phyloP scores from a whole-genome alignment of 2,113 vertebrate species.

The Pelodiscus sinensis region DNA sequence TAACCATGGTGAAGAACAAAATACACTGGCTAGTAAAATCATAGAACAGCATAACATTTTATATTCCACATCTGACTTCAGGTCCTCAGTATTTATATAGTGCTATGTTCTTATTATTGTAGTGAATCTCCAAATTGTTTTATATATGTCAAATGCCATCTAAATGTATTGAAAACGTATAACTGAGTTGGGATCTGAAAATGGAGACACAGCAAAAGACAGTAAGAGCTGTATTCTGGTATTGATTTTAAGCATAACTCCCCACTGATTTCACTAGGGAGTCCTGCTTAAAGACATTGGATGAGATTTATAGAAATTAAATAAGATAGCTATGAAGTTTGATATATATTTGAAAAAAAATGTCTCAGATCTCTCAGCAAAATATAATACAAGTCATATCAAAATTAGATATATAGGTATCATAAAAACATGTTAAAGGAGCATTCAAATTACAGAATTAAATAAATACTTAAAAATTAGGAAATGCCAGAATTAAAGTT shows the following conservation, averaged over 20 bases:
- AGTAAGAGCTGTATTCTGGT: not conserved
- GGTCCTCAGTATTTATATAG: not conserved
- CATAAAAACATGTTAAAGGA: not conserved
- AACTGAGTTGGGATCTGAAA: not conserved
- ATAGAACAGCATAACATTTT: not conserved
- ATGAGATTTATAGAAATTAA: slow-evolving; percentile 18
- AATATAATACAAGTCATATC: not conserved
- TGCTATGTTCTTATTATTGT: not conserved
- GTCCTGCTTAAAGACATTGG: not conserved
- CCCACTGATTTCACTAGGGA: not conserved
- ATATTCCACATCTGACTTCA: not conserved
- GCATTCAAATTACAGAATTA: not conserved
- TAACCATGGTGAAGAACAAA: not conserved
- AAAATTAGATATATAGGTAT: not conserved
- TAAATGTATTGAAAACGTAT: not conserved
- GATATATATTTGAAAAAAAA: slow-evolving; percentile 39
- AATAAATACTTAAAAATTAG: not conserved
- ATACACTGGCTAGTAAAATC: not conserved
- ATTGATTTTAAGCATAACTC: not conserved
- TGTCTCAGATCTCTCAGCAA: slow-evolving; percentile 33
- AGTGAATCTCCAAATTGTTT: not conserved
- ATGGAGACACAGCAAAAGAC: not conserved
- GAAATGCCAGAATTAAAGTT: not conserved
- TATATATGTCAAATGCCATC: not conserved
- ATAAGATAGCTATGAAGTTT: slow-evolving; percentile 32